phyloP scores from a whole-genome alignment of 2,797 vertebrate species.

The Hafferia zeledoni region DNA sequence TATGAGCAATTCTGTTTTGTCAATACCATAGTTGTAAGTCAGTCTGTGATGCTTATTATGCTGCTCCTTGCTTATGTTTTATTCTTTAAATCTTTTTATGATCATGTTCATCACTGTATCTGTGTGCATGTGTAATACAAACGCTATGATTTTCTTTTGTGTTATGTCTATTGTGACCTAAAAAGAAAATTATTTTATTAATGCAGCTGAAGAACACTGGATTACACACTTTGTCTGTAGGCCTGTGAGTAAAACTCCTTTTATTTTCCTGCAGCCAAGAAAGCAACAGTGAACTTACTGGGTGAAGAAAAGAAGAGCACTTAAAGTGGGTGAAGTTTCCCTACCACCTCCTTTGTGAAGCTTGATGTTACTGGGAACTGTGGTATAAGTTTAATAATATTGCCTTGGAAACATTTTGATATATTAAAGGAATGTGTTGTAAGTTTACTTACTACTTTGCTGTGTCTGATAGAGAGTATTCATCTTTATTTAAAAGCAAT shows the following conservation, averaged over 20 bases:
- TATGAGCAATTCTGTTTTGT: not conserved
- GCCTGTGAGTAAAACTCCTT: not conserved
- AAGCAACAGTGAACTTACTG: constrained; percentile 90
- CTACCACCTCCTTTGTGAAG: constrained; percentile 15
- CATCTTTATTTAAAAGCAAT: constrained; percentile 76
- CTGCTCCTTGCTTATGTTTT: not conserved
- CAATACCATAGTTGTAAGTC: not conserved
- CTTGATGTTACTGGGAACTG: constrained; percentile 64
- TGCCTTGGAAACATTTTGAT: constrained; percentile 78
- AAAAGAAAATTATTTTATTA: not conserved
- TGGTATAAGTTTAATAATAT: constrained; percentile 66
- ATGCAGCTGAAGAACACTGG: not conserved
- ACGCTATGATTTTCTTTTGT: not conserved
- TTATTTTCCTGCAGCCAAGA: constrained; percentile 84
- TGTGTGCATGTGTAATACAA: not conserved
- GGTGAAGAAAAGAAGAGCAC: constrained; percentile 94
- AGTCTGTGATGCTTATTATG: not conserved
- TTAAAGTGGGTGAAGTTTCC: constrained; percentile 70
- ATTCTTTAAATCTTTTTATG: not conserved
- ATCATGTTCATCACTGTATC: not conserved
- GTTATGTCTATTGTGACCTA: not conserved
- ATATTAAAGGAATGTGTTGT: constrained; percentile 72
- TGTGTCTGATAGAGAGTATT: constrained; percentile 60
- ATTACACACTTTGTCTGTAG: not conserved
- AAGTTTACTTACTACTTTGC: constrained; percentile 65